Evolutionary conservation across 1,140 invertebrate species (phyloP), one percentile per base, ranked within the genome.

Genomic region (Rhyzopertha dominica): DNA sequence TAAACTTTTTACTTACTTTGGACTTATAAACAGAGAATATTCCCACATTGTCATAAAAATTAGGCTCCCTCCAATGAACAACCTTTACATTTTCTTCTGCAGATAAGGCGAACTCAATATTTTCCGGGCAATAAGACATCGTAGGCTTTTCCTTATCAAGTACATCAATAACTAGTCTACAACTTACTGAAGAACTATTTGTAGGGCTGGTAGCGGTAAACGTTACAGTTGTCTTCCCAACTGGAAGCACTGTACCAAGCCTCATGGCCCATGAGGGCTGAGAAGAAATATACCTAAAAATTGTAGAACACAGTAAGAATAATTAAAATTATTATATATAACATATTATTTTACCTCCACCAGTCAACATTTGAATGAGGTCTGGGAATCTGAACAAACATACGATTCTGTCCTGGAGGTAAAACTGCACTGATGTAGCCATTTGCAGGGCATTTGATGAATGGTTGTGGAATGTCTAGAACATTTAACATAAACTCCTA

Each of bases 331-430:
- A 17, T 14, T 34, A 16, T 26, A n/a, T n/a, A 39, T 41, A 49
- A 48, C 23, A 25, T 17, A 24, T 45, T 30, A 16, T 23, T 32
- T 12, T 53, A 54, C 51, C 74, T 76, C 66, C 72, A 73, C 69
- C 75, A 81, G 60, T 83, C 75, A 56, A 82, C 70, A 65, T 83
- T 84, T 10, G 81, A 78, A 56, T 77, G 74, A 0, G 82, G 82
- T 43, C 75, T 73, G 3, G 79, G 72, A 20, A 84, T 75, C 12
- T 72, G 71, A 23, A 84, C 74, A 43, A 74, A 64, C 23, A 75
- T 68, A 10, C 67, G 74, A 18, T 60, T 63, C 42, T 77, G 73
- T 8, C 73, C 70, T 9, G 63, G 51, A 12, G 74, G 73, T 22
- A 84, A 63, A 24, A 74, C 68, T 16, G 79, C 74, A 28, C 71